These are phyloP conservation scores for Stegostoma tigrinum DNA, from an alignment of 2,113 vertebrate genomes.

Conservation along the genomic window DNA sequence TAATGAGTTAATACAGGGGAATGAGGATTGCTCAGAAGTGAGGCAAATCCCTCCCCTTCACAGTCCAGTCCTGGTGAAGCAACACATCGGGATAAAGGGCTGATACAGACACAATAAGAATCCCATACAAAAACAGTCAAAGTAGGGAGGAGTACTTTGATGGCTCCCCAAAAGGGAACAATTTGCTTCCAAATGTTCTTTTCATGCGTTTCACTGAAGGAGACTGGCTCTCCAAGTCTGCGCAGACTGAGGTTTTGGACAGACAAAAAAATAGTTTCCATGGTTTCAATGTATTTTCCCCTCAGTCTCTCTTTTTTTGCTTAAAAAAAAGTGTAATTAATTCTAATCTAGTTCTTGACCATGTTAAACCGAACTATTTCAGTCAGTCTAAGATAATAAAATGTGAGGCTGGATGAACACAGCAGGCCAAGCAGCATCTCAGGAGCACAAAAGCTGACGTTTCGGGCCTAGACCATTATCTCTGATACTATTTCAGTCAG, in stretches of 20 bases:
- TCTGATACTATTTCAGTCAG: not conserved
- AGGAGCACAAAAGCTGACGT: no score
- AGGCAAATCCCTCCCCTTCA: not conserved
- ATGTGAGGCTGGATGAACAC: no score
- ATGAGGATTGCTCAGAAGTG: not conserved
- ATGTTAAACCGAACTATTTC: not conserved
- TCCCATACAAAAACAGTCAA: not conserved
- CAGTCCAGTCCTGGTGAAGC: not conserved
- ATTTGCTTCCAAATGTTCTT: conserved; percentile 18
- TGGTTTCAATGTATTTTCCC: conserved; percentile 3
- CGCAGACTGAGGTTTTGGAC: not conserved
- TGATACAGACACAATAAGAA: not conserved
- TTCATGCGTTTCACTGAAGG: not conserved
- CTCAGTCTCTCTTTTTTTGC: not conserved
- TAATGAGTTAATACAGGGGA: conserved; percentile 14
- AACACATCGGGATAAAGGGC: not conserved
- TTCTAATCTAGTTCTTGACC: not conserved
- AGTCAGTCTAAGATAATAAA: no score
- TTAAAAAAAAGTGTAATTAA: not conserved
- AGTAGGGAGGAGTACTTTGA: not conserved
- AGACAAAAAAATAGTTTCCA: conserved; percentile 8
- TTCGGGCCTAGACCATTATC: no score
- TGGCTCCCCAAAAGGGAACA: not conserved
- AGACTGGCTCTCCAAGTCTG: not conserved
- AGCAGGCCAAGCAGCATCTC: no score